Percentiles rank a stretch among this genome's conserved stretches.
These are phyloP conservation scores for Onychomys torridus DNA, from an alignment of 2,797 vertebrate genomes.

Conservation along the genomic window DNA sequence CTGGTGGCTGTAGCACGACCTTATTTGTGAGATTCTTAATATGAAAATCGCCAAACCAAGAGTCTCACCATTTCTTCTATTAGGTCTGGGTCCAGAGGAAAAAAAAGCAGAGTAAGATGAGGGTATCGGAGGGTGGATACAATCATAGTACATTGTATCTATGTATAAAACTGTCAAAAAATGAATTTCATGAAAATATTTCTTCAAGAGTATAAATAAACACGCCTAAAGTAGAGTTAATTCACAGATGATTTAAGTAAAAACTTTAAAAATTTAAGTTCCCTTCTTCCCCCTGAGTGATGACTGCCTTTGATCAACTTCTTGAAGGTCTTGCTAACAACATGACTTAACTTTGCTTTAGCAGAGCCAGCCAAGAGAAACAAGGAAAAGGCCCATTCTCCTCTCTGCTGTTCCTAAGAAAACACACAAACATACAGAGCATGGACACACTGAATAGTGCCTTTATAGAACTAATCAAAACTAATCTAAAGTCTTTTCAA, in stretches of 20 bases:
- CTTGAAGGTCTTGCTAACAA: conserved; percentile 56
- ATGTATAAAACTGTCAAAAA: neutral
- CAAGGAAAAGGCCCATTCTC: conserved; percentile 15
- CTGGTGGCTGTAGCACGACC: neutral
- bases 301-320: conserved; percentile 69
- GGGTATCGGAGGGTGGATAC: neutral
- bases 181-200: conserved; percentile 80
- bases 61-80: conserved; percentile 25
- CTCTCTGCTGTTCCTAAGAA: conserved; percentile 44
- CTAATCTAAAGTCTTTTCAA: conserved; percentile 27
- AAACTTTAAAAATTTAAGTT: conserved; percentile 65
- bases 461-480: neutral
- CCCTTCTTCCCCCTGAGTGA: conserved; percentile 77
- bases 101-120: neutral
- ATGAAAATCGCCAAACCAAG: conserved; percentile 66
- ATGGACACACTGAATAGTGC: neutral
- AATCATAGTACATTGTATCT: neutral
- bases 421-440: neutral
- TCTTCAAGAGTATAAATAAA: conserved; percentile 82
- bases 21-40: conserved; percentile 36
- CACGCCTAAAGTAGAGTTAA: conserved; percentile 73
- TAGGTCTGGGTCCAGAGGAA: conserved; percentile 58
- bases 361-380: conserved; percentile 37
- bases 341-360: conserved; percentile 64
- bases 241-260: conserved; percentile 77